Conservation (phyloP, 2,888 invertebrate genomes). For the Lobophora halterata region DNA sequence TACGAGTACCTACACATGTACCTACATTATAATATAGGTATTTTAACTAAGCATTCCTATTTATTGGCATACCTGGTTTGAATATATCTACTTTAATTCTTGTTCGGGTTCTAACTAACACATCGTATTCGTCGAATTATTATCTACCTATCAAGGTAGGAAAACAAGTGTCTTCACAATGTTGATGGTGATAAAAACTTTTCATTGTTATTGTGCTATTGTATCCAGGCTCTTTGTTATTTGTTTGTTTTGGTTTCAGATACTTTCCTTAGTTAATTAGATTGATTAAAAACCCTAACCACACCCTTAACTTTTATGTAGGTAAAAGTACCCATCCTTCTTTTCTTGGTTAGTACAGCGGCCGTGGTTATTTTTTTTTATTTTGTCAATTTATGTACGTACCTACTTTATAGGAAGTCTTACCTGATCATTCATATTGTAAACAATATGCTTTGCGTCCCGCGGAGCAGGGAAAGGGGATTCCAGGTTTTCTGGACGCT, state of each 20-base stretch:
- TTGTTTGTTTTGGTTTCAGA: conserved; percentile 4
- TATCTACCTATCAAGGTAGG: no score
- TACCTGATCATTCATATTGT: conserved; percentile 90
- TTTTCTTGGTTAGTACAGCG: no score
- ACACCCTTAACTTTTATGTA: no score
- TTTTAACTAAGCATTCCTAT: no score
- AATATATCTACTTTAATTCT: no score
- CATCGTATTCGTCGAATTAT: no score
- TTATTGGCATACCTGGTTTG: no score
- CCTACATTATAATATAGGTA: no score
- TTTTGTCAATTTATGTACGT: neutral
- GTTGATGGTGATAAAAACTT: conserved; percentile 53
- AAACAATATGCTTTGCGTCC: conserved; percentile 83
- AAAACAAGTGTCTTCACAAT: conserved; percentile 47
- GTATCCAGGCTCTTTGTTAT: conserved; percentile 34
- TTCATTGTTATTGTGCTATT: conserved; percentile 54
- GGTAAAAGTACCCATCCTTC: no score
- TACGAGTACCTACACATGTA: no score
- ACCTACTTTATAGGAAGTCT: neutral
- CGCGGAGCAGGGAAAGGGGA: conserved; percentile 86
- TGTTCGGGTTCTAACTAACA: no score
- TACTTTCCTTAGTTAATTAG: neutral
- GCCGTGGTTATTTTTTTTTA: conserved; percentile 1
- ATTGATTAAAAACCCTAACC: neutral
- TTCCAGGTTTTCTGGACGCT: conserved; percentile 89